Base-by-base conservation (phyloP, 2,797 vertebrate species). In the Dallia pectoralis region DNA sequence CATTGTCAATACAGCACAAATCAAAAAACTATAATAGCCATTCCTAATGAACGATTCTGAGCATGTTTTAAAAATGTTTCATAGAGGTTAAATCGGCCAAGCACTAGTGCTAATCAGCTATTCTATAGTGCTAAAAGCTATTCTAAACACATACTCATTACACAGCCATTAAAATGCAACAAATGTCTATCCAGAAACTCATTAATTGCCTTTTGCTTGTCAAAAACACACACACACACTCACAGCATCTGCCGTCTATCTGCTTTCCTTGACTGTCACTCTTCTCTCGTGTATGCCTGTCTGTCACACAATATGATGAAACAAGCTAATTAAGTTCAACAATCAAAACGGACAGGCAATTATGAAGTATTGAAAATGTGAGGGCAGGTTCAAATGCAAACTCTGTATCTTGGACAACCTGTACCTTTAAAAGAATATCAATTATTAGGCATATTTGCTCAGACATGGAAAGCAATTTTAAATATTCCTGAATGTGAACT, bases 321-420 rank as follows among this genome's bases (percentile, higher is more conserved):
- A 72, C 44, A 72, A 49, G 16, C 74, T 82, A 81, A 88, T 89
- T 87, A 87, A 85, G 74, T 83, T 59, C 22, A 78, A 61, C 67
- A 47, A 51, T 65, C 51, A 61, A 1, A 68, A 78, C 75, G 56
- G 15, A 6, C 85, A 85, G 81, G 64, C 78, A 85, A 84, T 88
- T 82, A 82, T 82, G 82, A 33, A 73, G 15, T 59, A 76, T 85
- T 88, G 74, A 77, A 88, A 89, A 79, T 36, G 72, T 79, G 77
- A 62, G 77, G 51, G 51, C 64, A 30, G 67, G 48, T 74, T 77
- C 72, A 32, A 44, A 67, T 72, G 67, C 47, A 33, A 63, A 15
- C 47, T 32, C 3, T 22, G 40, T 74, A 44, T 67, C 74, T 70
- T 15, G 44, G 25, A 79, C 69, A 72, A 79, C 11, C 3, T 62